A percentile compares a stretch with the other conserved stretches of the same genome.
Evolutionary conservation across 2,888 invertebrate species (phyloP).

Genomic region (Alloscopus bannaensis): DNA sequence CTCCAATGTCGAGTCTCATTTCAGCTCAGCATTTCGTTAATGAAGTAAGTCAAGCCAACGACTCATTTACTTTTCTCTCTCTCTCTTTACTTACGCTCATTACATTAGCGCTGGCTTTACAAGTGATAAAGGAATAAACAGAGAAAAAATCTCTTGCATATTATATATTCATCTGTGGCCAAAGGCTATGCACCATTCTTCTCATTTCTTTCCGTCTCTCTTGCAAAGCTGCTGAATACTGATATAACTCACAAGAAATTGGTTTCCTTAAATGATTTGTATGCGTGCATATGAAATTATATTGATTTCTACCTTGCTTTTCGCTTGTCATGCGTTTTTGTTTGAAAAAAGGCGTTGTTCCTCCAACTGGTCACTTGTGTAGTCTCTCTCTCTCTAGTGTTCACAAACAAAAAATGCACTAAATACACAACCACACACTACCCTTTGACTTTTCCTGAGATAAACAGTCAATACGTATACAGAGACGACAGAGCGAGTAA

Average conservation of each 20-base stretch:
- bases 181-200: not conserved
- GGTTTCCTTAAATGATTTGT: conserved; percentile 27
- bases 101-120: conserved; percentile 5
- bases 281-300: conserved; percentile 11
- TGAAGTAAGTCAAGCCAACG: conserved; percentile 43
- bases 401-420: too few species aligned
- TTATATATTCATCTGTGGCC: conserved; percentile 3
- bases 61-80: conserved; percentile 15
- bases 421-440: too few species aligned
- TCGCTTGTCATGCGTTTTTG: conserved; percentile 16
- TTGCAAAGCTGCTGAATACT: not conserved
- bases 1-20: conserved; percentile 28
- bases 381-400: too few species aligned
- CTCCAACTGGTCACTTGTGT: conserved; percentile 8
- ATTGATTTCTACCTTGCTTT: conserved; percentile 26
- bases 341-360: conserved; percentile 41
- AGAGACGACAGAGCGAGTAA: not conserved
- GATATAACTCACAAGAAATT: conserved; percentile 15
- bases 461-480: conserved; percentile 7
- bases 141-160: not conserved
- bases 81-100: not conserved
- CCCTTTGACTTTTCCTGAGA: not conserved
- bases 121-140: not conserved
- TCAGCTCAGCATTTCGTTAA: conserved; percentile 55
- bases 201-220: not conserved